Conservation (phyloP, 2,113 vertebrate species). For the Hiodon tergisus region DNA sequence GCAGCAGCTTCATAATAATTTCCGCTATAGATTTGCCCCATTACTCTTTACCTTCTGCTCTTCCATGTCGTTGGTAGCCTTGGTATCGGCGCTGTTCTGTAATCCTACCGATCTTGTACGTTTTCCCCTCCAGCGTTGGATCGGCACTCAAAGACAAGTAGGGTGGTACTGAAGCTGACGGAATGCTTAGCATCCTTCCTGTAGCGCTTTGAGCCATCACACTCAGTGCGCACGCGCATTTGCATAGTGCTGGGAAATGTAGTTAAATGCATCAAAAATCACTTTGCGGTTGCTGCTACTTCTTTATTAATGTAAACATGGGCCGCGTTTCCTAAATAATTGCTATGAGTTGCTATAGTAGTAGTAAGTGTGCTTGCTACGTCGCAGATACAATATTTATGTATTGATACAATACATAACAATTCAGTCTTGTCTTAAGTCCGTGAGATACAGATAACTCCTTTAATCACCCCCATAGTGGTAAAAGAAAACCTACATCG, state of each 20-base stretch:
- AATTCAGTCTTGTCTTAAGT: too few relatives aligned
- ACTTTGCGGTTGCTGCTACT: too few relatives aligned
- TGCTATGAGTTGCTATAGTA: too few relatives aligned
- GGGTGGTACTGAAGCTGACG: constrained; percentile 64
- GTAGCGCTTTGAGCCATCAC: constrained; percentile 51
- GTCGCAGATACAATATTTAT: too few relatives aligned
- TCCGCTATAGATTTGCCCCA: constrained; percentile 27
- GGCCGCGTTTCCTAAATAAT: too few relatives aligned
- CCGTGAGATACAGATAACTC: too few relatives aligned
- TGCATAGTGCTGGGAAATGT: constrained; percentile 49
- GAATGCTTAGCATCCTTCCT: constrained; percentile 56
- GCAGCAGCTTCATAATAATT: background rate
- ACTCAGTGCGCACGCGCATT: constrained; percentile 48
- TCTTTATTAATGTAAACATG: too few relatives aligned
- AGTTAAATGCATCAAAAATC: constrained; percentile 14
- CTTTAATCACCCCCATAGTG: too few relatives aligned
- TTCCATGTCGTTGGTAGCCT: constrained; percentile 50
- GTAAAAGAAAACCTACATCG: too few relatives aligned
- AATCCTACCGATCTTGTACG: constrained; percentile 24
- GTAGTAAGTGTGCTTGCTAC: too few relatives aligned
- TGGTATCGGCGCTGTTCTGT: constrained; percentile 25
- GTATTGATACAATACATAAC: too few relatives aligned
- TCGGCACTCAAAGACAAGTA: constrained; percentile 23
- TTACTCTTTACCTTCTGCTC: constrained; percentile 64
- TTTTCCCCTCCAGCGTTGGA: constrained; percentile 3